Evolutionary conservation across 2,113 vertebrate species (phyloP).

Genomic region (Gnathonemus echidnorhynchus): DNA sequence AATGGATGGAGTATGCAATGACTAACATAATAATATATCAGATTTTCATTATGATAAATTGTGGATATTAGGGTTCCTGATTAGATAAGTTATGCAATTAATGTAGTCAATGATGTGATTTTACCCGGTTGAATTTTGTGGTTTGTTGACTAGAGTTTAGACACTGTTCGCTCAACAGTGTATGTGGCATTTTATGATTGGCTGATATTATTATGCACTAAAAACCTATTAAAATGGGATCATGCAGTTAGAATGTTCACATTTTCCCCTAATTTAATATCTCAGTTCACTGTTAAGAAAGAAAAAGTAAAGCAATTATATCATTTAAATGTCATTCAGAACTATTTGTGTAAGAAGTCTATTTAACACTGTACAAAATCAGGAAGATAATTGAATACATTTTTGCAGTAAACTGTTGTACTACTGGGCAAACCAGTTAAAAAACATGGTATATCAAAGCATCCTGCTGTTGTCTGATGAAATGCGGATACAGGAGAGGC

Average conservation of each 20-base stretch:
- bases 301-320: not conserved
- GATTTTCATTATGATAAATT: not conserved
- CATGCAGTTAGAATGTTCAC: not conserved
- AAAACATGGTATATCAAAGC: not conserved
- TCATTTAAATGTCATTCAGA: not conserved
- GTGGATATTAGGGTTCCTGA: not conserved
- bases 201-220: not conserved
- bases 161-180: not conserved
- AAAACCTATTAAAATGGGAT: not conserved
- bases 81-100: not conserved
- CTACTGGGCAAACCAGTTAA: not conserved
- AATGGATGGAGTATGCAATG: not conserved
- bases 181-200: not conserved
- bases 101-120: not conserved
- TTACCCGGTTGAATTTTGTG: not conserved
- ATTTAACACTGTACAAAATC: not conserved
- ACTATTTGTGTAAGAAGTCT: not conserved
- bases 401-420: not conserved
- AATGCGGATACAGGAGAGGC: not conserved
- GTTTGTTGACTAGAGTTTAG: not conserved
- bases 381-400: not conserved
- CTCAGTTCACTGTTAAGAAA: not conserved
- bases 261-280: not conserved
- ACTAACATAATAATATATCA: not conserved
- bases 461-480: not conserved